Evolutionary conservation across 2,797 vertebrate species (phyloP), one percentile per base, ranked within the genome.

Genomic region (Rhabdomys pumilio): DNA sequence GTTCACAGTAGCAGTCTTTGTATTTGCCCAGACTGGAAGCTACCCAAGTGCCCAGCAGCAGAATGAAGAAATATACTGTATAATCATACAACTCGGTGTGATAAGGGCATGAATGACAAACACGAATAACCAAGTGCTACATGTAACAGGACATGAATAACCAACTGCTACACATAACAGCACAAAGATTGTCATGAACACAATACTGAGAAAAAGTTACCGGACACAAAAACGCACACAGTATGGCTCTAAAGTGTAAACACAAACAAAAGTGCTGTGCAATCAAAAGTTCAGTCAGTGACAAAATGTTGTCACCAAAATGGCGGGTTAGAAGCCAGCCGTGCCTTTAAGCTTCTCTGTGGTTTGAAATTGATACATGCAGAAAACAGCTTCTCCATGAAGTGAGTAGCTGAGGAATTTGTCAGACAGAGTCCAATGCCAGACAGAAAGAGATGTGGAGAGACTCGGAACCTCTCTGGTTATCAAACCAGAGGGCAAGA

Each of bases 11-110:
- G 47, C 11, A 10, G 47, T 47, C 92, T 90, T 34, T 34, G 63
- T 15, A 41, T 84, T 86, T 79, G 34, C 44, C 82, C 69, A 86
- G 80, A 82, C 82, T 86, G 38, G 53, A 96, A 91, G 84, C 72
- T 80, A 82, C 7, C 41, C 61, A 75, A 59, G 57, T 41, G n/a
- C 50, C 85, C 63, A 65, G 53, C 20, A 81, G 72, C 77, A 89
- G 38, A 53, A 82, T 7, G 38, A 34, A 93, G 61, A 94, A 77
- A 94, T 7, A 41, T 0, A 38, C 29, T 2, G 6, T 24, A 26
- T 41, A 31, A 6, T 63, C 38, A 76, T 17, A 59, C 22, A 53
- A 34, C 7, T 3, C 15, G 31, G 80, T 24, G 26, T 65, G 47
- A 57, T 3, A 47, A 59, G 88, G 80, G 75, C 73, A 81, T 38